Evolutionary conservation across 2,113 vertebrate genomes (phyloP).

Genomic region (Arothron firmamentum): DNA sequence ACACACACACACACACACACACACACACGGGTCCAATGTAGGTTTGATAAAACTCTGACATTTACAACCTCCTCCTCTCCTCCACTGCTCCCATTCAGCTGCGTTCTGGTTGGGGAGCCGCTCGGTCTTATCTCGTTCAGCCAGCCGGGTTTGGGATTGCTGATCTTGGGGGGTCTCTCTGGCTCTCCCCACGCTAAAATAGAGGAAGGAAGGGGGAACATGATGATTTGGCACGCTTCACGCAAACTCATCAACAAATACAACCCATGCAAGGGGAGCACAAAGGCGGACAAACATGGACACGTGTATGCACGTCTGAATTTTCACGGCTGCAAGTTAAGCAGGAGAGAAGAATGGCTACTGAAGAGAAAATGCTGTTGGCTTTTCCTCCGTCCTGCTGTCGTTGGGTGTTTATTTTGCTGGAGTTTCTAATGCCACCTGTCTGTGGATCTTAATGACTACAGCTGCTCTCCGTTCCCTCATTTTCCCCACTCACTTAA

Average conservation of each 20-base stretch:
- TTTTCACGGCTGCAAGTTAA: constrained; percentile 32
- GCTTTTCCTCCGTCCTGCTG: constrained; percentile 3
- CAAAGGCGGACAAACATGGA: constrained; percentile 8
- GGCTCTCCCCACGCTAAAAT: constrained; percentile 26
- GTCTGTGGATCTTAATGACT: constrained; percentile 50
- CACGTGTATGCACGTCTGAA: constrained; percentile 19
- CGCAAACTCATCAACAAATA: constrained; percentile 43
- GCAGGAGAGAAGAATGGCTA: constrained; percentile 15
- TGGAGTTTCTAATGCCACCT: constrained; percentile 32
- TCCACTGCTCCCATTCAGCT: constrained; percentile 45
- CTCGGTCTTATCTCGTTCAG: constrained; percentile 61
- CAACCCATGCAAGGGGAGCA: constrained; percentile 2
- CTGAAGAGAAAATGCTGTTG: constrained; percentile 24
- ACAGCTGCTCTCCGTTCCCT: constrained; percentile 28
- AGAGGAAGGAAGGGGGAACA: constrained; percentile 27
- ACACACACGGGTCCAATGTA: constrained; percentile 8
- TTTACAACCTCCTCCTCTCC: constrained; percentile 37
- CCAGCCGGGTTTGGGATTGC: constrained; percentile 58
- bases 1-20: constrained; percentile 8
- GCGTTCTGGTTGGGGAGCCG: constrained; percentile 36
- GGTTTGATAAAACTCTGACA: constrained; percentile 47
- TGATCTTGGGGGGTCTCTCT: constrained; percentile 28
- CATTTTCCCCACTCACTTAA: constrained; percentile 41
- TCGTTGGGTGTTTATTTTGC: constrained; percentile 26
- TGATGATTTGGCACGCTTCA: constrained; percentile 51